Percentiles rank a stretch among this genome's conserved stretches.
Conservation (phyloP, 2,113 vertebrate species). For the Rostratula benghalensis region DNA sequence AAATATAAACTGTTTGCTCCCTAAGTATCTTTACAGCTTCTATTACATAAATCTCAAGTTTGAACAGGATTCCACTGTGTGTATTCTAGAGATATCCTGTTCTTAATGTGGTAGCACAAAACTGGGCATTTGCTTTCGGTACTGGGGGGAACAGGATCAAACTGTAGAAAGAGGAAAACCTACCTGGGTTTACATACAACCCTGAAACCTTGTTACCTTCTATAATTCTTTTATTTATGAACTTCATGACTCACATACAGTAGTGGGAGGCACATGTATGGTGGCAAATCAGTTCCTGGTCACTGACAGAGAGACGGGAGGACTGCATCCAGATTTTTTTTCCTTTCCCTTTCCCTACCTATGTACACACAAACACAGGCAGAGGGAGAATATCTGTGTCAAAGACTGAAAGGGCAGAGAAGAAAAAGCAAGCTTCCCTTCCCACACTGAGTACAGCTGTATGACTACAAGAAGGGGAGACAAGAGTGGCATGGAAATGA, state of each 20-base stretch:
- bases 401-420: background rate
- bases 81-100: background rate
- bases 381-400: background rate
- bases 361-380: background rate
- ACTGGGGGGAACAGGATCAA: background rate
- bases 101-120: background rate
- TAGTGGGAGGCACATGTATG: accelerated
- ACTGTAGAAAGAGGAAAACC: background rate
- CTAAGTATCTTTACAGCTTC: background rate
- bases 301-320: background rate
- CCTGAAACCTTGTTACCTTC: background rate
- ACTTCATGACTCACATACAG: background rate
- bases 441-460: background rate
- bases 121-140: background rate
- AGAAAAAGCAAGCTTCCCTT: background rate
- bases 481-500: background rate
- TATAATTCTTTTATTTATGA: background rate
- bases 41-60: background rate
- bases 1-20: background rate
- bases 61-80: background rate
- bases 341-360: background rate
- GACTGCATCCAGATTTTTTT: background rate
- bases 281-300: background rate
- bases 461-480: background rate
- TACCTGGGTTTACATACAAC: background rate